These are phyloP conservation scores for Sialia sialis DNA, from an alignment of 2,113 vertebrate genomes.

Conservation along the genomic window DNA sequence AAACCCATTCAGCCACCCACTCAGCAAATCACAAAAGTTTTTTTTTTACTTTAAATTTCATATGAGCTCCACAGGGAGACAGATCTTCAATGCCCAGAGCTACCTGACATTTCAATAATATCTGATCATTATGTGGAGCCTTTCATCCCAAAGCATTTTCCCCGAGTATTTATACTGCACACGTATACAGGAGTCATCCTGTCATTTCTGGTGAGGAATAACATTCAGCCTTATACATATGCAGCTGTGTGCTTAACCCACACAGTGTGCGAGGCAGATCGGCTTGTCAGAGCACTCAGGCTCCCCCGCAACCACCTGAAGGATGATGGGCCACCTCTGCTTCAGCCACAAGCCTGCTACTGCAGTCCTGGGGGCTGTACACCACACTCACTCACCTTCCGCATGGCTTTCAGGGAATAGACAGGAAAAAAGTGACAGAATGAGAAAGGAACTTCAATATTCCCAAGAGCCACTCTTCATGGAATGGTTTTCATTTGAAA, in stretches of 20 bases:
- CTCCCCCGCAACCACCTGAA: not conserved
- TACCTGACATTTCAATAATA: slow-evolving; percentile 51
- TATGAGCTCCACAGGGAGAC: not conserved
- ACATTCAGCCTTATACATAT: slow-evolving; percentile 13
- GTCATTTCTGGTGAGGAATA: not conserved
- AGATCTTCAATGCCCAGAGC: slow-evolving; percentile 30
- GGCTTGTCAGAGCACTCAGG: slow-evolving; percentile 22
- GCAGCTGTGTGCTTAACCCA: slow-evolving; percentile 31
- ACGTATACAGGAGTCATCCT: not conserved
- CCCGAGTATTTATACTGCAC: not conserved
- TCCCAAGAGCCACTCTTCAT: not conserved
- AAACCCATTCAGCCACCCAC: slow-evolving; percentile 52
- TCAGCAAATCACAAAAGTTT: slow-evolving; percentile 39
- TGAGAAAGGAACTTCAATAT: not conserved
- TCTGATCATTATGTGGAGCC: slow-evolving; percentile 12
- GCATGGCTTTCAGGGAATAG: not conserved
- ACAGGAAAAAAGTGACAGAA: not conserved
- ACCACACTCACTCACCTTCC: fast-evolving
- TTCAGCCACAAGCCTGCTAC: not conserved
- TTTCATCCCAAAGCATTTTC: slow-evolving; percentile 41
- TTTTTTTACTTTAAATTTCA: slow-evolving; percentile 36
- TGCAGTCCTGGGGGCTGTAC: not conserved
- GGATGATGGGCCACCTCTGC: slow-evolving; percentile 1
- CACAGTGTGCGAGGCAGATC: not conserved
- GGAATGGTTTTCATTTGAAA: not conserved